Conservation (phyloP, 2,888 invertebrate species). For the Aleiodes testaceus region DNA sequence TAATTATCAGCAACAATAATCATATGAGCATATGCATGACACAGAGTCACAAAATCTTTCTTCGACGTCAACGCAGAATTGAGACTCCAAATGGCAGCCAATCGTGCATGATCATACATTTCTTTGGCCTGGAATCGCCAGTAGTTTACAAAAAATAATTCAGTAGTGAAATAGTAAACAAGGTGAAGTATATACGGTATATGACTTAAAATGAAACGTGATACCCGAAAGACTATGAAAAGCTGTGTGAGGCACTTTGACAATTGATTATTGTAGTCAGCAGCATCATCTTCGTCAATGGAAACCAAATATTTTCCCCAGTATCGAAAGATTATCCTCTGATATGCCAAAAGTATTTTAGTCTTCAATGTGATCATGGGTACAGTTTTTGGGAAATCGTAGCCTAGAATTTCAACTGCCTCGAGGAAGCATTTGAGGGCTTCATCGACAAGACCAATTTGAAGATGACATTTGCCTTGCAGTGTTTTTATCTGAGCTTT, state of each 20-base stretch:
- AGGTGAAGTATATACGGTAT: too few species aligned
- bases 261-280: constrained; percentile 72
- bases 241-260: constrained; percentile 72
- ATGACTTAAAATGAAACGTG: too few species aligned
- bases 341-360: constrained; percentile 60
- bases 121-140: constrained; percentile 56
- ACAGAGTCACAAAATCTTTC: constrained; percentile 75
- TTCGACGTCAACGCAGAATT: constrained; percentile 74
- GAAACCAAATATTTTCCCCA: constrained; percentile 58
- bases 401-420: constrained; percentile 71
- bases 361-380: constrained; percentile 60
- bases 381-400: constrained; percentile 69
- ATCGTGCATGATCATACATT: constrained; percentile 73
- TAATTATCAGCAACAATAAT: constrained; percentile 69
- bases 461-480: constrained; percentile 71
- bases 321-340: constrained; percentile 65
- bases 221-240: constrained; percentile 71
- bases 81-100: constrained; percentile 77
- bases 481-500: constrained; percentile 73
- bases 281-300: constrained; percentile 64
- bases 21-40: constrained; percentile 76
- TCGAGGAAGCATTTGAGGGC: constrained; percentile 67
- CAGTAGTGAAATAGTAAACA: too few species aligned
- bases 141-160: too few species aligned
- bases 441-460: constrained; percentile 70